phyloP scores from a whole-genome alignment of 1,140 invertebrate genomes.

The Elymnias hypermnestra region DNA sequence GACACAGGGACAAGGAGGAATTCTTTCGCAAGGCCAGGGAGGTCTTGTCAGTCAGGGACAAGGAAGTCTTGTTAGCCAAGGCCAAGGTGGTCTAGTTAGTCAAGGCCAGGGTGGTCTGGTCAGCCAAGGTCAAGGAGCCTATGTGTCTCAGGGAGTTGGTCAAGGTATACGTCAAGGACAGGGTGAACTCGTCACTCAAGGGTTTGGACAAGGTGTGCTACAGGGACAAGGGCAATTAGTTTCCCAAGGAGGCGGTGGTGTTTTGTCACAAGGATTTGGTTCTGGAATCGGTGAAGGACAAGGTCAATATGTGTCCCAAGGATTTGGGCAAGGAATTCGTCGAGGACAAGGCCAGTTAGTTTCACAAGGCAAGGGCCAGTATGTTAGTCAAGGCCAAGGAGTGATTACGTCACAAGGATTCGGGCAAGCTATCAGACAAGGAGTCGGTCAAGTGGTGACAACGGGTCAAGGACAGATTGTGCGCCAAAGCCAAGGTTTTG shows the following conservation, averaged over 20 bases:
- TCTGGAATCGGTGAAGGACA: constrained; percentile 16
- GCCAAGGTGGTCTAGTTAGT: constrained; percentile 10
- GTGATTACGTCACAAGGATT: constrained; percentile 17
- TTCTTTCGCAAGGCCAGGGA: constrained; percentile 15
- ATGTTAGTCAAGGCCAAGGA: constrained; percentile 15
- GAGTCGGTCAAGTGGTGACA: constrained; percentile 10
- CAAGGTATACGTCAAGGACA: constrained; percentile 23
- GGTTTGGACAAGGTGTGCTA: constrained; percentile 11
- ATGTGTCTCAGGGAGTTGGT: constrained; percentile 18
- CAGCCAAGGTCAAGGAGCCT: constrained; percentile 12
- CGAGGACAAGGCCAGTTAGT: constrained; percentile 18
- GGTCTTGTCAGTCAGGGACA: constrained; percentile 18
- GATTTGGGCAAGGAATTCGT: constrained; percentile 19
- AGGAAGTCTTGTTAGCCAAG: constrained; percentile 8
- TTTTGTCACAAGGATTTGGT: constrained; percentile 14
- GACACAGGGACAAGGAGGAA: constrained; percentile 13
- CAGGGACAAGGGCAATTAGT: constrained; percentile 23
- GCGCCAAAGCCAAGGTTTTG: constrained; percentile 12
- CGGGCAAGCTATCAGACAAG: constrained; percentile 6
- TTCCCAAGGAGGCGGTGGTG: constrained; percentile 1
- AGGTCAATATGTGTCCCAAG: constrained; percentile 17
- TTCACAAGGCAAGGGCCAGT: constrained; percentile 14
- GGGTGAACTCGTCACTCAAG: constrained; percentile 8
- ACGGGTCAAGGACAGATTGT: constrained; percentile 12
- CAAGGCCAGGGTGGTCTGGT: constrained; percentile 19